phyloP scores from a whole-genome alignment of 2,113 vertebrate genomes.

The Camelus bactrianus region DNA sequence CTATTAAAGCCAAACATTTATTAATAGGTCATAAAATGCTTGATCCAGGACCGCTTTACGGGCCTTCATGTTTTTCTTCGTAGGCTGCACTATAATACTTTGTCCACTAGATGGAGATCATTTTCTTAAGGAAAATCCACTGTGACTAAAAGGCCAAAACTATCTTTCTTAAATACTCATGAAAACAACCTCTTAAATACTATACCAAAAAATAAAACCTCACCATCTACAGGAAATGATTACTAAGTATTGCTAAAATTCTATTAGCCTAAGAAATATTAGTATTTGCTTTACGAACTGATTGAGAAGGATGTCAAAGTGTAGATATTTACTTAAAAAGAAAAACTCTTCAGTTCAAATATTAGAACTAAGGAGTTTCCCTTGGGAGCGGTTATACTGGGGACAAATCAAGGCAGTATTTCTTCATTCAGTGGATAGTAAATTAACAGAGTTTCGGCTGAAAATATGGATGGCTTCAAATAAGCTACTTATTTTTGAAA shows the following conservation, averaged over 20 bases:
- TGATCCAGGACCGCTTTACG: neutral
- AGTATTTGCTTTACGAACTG: constrained; percentile 8
- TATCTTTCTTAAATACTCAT: neutral
- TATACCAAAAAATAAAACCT: neutral
- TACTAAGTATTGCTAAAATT: neutral
- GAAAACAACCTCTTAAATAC: neutral
- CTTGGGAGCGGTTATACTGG: neutral
- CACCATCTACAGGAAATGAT: neutral
- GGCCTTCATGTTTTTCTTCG: neutral
- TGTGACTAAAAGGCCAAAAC: constrained; percentile 6
- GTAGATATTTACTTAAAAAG: neutral
- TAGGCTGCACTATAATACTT: constrained; percentile 11
- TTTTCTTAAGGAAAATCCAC: constrained; percentile 49
- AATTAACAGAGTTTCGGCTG: neutral
- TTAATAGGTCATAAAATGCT: constrained; percentile 20
- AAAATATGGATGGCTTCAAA: neutral
- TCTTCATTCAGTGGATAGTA: neutral
- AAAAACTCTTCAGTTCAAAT: neutral
- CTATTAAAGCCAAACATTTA: constrained; percentile 43
- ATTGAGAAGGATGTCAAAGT: neutral
- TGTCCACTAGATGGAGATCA: constrained; percentile 72
- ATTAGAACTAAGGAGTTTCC: neutral
- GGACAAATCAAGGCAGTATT: neutral
- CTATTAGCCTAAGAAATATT: constrained; percentile 1
- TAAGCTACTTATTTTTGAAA: neutral